Evolutionary conservation across 2,797 vertebrate genomes (phyloP).

Genomic region (Gambelia wislizenii): DNA sequence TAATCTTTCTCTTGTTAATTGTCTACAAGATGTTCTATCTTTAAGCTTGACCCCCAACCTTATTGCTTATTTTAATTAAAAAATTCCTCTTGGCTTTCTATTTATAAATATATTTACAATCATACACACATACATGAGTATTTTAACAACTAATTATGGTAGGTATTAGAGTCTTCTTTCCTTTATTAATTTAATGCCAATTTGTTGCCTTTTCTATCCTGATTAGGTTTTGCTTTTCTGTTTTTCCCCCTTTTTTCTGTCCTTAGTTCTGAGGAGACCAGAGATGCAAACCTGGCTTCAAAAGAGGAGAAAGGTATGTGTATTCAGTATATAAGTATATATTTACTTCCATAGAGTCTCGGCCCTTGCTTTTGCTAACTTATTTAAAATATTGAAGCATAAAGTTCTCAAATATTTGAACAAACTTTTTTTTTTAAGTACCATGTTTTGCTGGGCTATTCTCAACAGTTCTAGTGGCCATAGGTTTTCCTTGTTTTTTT

Average conservation of each 20-base stretch:
- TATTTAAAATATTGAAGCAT: background rate
- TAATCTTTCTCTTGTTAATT: conserved; percentile 74
- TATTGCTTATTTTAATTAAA: conserved; percentile 76
- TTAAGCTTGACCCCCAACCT: conserved; percentile 71
- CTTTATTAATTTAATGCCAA: conserved; percentile 40
- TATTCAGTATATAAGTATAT: background rate
- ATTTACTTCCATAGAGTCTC: background rate
- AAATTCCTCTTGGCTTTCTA: conserved; percentile 74
- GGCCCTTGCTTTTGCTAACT: background rate
- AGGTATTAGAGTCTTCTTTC: conserved; percentile 77
- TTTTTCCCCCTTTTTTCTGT: conserved; percentile 76
- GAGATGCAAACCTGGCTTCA: conserved; percentile 82
- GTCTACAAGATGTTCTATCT: conserved; percentile 65
- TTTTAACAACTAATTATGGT: conserved; percentile 73
- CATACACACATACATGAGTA: no score
- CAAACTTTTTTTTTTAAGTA: background rate
- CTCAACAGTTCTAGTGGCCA: background rate
- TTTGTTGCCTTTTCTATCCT: conserved; percentile 47
- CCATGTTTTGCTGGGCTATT: background rate
- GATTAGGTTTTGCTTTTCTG: conserved; percentile 61
- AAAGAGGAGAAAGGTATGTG: conserved; percentile 92
- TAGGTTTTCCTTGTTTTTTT: no score
- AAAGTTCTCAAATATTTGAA: no score
- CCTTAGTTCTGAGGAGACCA: conserved; percentile 90
- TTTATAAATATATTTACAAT: background rate